These are phyloP conservation scores for Leucoraja erinaceus DNA, from an alignment of 2,113 vertebrate species.

Conservation along the genomic window DNA sequence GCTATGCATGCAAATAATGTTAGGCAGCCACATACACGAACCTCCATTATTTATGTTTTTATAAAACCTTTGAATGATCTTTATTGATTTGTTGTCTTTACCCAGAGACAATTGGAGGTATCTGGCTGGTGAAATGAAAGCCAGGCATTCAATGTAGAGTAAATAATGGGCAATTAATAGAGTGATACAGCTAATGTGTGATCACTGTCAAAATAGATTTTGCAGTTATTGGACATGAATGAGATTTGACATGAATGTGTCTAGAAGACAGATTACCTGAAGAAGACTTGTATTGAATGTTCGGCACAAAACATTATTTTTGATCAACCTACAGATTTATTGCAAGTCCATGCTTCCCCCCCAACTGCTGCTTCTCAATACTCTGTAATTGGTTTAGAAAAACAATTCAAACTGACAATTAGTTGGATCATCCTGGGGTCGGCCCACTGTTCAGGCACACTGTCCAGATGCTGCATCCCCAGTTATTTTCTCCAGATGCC, in stretches of 20 bases:
- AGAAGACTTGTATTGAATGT: not conserved
- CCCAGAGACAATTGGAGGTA: not conserved
- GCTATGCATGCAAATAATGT: not conserved
- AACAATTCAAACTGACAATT: not conserved
- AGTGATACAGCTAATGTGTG: not conserved
- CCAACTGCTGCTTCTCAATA: not conserved
- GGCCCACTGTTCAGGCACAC: no score
- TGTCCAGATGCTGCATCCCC: no score
- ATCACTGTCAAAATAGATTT: not conserved
- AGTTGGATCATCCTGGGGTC: no score
- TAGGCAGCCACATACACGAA: not conserved
- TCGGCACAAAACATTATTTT: not conserved
- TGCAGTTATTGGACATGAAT: not conserved
- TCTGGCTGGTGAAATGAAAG: no score
- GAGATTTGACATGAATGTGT: no score
- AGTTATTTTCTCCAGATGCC: no score
- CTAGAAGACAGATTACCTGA: not conserved
- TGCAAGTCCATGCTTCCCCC: not conserved
- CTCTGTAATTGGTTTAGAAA: not conserved
- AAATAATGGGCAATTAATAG: not conserved
- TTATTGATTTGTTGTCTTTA: not conserved
- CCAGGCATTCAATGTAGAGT: not conserved
- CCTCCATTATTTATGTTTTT: not conserved
- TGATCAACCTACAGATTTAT: not conserved
- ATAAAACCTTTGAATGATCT: not conserved